A percentile compares a stretch with the other conserved stretches of the same genome.
These are phyloP conservation scores for Epizoanthus illoricatus DNA, from an alignment of 92 coral and sea anemone species.

Conservation along the genomic window DNA sequence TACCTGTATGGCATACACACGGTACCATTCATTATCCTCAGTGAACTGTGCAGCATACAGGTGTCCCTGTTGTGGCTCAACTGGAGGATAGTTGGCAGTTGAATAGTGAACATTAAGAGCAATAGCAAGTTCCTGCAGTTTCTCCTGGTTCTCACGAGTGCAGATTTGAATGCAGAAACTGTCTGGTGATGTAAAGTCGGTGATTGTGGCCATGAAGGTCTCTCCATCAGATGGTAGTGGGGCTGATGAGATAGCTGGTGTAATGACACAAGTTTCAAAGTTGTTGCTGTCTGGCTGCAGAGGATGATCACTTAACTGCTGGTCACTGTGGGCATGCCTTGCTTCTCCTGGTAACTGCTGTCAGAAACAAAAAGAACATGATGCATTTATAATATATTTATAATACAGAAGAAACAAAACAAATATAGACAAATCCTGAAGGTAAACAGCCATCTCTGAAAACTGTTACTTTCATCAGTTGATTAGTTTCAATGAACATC, in stretches of 20 bases:
- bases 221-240: slow-evolving; percentile 45
- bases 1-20: slow-evolving; percentile 48
- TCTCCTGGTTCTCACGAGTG: slow-evolving; percentile 47
- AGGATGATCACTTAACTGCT: background rate
- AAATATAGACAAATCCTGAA: too few relatives aligned
- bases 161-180: slow-evolving; percentile 50
- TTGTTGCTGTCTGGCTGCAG: background rate
- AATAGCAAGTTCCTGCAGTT: slow-evolving; percentile 36
- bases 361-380: background rate
- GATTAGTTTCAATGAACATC: too few relatives aligned
- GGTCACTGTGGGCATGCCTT: background rate
- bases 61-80: slow-evolving; percentile 15
- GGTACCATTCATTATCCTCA: slow-evolving; percentile 60
- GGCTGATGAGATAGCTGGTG: slow-evolving; percentile 43
- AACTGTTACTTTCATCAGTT: too few relatives aligned
- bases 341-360: background rate
- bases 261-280: slow-evolving; percentile 10
- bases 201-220: slow-evolving; percentile 44
- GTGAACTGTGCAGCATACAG: slow-evolving; percentile 65
- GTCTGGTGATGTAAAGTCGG: slow-evolving; percentile 47
- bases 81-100: slow-evolving; percentile 37
- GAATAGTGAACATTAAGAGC: slow-evolving; percentile 44
- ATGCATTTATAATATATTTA: too few relatives aligned
- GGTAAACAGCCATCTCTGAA: too few relatives aligned
- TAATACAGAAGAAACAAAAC: too few relatives aligned